Evolutionary conservation across 2,797 vertebrate genomes (phyloP).

Genomic region (Aeoliscus strigatus): DNA sequence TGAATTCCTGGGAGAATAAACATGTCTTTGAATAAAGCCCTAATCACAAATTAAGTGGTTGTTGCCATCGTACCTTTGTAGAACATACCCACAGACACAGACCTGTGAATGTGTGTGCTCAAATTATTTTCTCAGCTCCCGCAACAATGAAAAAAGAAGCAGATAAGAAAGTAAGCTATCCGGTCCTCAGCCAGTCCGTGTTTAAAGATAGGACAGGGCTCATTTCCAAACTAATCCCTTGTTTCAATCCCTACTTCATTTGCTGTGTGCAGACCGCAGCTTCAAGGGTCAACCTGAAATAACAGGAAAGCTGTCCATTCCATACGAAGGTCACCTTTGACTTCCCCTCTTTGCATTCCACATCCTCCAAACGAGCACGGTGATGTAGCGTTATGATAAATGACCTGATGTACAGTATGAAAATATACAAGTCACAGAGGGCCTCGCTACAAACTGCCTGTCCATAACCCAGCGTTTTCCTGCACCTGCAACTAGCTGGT

Average conservation of each 20-base stretch:
- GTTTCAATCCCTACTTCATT: conserved; percentile 61
- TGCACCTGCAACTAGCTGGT: conserved; percentile 32
- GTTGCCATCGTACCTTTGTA: conserved; percentile 77
- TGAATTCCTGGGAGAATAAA: conserved; percentile 84
- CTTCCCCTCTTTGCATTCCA: conserved; percentile 24
- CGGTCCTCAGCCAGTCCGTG: conserved; percentile 43
- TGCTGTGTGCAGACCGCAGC: conserved; percentile 42
- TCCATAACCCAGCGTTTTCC: conserved; percentile 33
- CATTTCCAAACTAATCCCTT: conserved; percentile 66
- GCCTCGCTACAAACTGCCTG: conserved; percentile 14
- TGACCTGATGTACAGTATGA: conserved; percentile 29
- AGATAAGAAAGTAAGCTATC: conserved; percentile 58
- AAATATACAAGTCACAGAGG: conserved; percentile 20
- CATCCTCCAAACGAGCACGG: conserved; percentile 25
- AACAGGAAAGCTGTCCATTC: conserved; percentile 33
- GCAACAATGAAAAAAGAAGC: conserved; percentile 63
- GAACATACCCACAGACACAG: conserved; percentile 64
- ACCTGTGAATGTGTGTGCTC: conserved; percentile 58
- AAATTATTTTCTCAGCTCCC: conserved; percentile 64
- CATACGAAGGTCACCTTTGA: conserved; percentile 53
- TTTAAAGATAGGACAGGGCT: conserved; percentile 62
- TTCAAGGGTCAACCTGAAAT: conserved; percentile 55
- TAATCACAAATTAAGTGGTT: conserved; percentile 85
- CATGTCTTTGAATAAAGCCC: conserved; percentile 80
- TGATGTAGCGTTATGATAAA: conserved; percentile 30